Evolutionary conservation across 2,888 invertebrate genomes (phyloP), one percentile per base, ranked within the genome.

Genomic region (Drosophila atripex): DNA sequence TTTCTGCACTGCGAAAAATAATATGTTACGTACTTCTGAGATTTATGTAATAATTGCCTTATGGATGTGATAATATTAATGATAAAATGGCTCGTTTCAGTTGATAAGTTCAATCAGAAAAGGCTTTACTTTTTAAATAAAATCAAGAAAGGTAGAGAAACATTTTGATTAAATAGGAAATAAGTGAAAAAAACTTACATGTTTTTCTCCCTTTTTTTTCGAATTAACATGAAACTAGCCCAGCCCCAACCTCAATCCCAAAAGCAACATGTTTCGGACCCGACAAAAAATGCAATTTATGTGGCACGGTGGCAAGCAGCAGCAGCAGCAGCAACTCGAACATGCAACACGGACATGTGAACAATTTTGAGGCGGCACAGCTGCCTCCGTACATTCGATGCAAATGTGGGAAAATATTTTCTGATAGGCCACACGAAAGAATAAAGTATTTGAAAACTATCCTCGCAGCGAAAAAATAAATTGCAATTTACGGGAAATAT

Each of bases 271-370:
- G 78, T 53, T 69, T 64, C 52, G 60, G 47, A 6, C 32, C 4
- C 47, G 32, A 28, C 72, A 52, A 32, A 64, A 64, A 55, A 57
- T 58, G 77, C 78, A 72, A 76, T 77, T 78, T 84, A 78, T 74
- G 77, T 74, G 74, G 71, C 66, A 75, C 58, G 51, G 61, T 61
- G 65, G 53, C 58, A 53, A 16, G 52, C 49, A 71, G 38, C 30
- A n/a, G n/a, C 21, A 49, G 45, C 49, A 51, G 41, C 49, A 14
- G 18, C 43, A 52, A 38, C 39, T 16, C 16, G 55, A 65, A 78
- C 76, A 78, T 70, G 75, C 79, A 64, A 60, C 53, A 41, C 47
- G 68, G 76, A 74, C 74, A 79, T 80, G 77, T 73, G 71, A 79
- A 77, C 52, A 57, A 54, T 68, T 76, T 75, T 61, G 35, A 47